Evolutionary conservation across 2,888 invertebrate species (phyloP), one percentile per base, ranked within the genome.

Genomic region (Ormyrus rosae): DNA sequence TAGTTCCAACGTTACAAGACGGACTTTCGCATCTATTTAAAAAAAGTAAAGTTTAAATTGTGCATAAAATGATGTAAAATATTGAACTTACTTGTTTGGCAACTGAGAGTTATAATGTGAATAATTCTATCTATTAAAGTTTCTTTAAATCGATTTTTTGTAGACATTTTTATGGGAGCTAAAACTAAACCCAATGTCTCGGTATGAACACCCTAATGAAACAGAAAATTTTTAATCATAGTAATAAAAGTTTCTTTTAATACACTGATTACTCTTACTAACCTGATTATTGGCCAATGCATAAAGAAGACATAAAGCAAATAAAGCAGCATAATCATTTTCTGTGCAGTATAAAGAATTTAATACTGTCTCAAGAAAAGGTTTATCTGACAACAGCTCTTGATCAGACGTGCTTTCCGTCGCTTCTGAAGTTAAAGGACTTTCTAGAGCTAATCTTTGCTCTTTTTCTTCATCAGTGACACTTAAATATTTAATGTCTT

Each of bases 211-310:
- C 97, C 98, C 98, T 74, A 83, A 84, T 61, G 45, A 61, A 61
- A 19, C 45, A 34, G 9, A 34, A 34, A 61, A 34, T 10, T 13
- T 10, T 58, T 10, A 61, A 34, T 61, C 6, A 56, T 56, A 56
- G 6, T 6, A 56, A 56, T 7, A 10, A 34, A 60, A n/a, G 3
- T 58, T 58, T 13, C 58, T 58, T n/a, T 13, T 34, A 34, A 4
- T 34, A 34, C 34, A 34, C 34, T 34, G 34, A 34, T 34, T 34
- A 34, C 34, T 34, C 0, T 4, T 34, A 34, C 34, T 34, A 34
- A 98, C 99, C 98, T 94, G 94, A 92, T 99, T 99, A 89, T 96
- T 96, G 81, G 96, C 96, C 91, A 99, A 94, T 11, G 99, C 98
- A 90, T 98, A 98, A 60, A 99, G 93, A 81, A 99, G 92, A 91